Evolutionary conservation across 1,140 invertebrate genomes (phyloP), one percentile per base, ranked within the genome.

Genomic region (Euwallacea fornicatus): DNA sequence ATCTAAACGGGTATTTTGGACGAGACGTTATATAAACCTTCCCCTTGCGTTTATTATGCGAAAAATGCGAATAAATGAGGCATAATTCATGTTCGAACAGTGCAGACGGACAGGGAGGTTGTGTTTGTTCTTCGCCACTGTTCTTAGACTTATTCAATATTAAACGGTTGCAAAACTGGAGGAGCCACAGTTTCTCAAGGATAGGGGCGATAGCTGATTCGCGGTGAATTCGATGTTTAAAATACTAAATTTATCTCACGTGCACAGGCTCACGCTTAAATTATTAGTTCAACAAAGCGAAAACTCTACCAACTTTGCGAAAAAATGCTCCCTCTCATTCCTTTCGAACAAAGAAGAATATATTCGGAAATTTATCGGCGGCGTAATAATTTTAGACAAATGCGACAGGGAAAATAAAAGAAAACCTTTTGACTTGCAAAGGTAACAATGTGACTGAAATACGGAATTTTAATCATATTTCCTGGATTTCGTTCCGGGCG

Each of bases 381-480:
- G 44, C 65, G 65, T 66, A 66, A 66, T 66, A 56, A 66, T 66
- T 66, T 44, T 66, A 56, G 65, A 66, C 65, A 66, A 66, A 66
- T 66, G 65, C 65, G 65, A 66, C 33, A 53, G 11, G 65, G 65
- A 66, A 66, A 66, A 43, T 41, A 61, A 65, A 66, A 56, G 65
- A 58, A 58, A 66, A 46, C 54, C 42, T 43, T 58, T 58, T 16
- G 65, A 66, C 54, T 66, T 66, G 65, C 54, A 66, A 66, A 56
- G 65, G 53, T 58, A 66, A 66, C 65, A 66, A 46, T 66, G 65
- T 58, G 65, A 66, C 65, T 58, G 55, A 66, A 66, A 66, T 66
- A 66, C 61, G 10, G 61, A 64, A 64, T 65, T 54, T 41, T 53
- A 65, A 65, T 65, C 16, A 65, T 65, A 54, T 65, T 54, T 41